Evolutionary conservation across 2,888 invertebrate species (phyloP), one percentile per base, ranked within the genome.

Genomic region (Nomada fabriciana): DNA sequence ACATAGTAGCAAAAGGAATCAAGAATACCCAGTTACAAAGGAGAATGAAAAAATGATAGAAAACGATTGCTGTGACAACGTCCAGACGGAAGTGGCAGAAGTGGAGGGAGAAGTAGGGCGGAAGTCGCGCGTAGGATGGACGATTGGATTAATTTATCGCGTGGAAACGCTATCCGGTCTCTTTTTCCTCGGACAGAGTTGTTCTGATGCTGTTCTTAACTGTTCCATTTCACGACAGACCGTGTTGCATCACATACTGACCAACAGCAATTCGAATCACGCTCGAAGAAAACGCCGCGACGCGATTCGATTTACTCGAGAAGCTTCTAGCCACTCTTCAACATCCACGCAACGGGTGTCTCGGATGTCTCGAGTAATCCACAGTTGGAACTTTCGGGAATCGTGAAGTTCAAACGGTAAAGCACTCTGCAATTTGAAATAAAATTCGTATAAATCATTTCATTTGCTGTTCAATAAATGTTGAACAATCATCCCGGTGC

Each of bases 121-220:
- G 80, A 76, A 87, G 77, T 61, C 55, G 81, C 43, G 83, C 83
- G 87, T 86, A 81, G 85, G 86, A 79, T 77, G 85, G 76, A 81
- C 85, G 89, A 91, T 91, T 88, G 90, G 89, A 91, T 91, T 91
- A 90, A 91, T 91, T 91, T 91, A 91, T 91, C 88, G 89, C 83
- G 86, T 79, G 88, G 83, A 86, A 89, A 74, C 87, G 79, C 77
- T 78, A 81, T 69, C 67, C 76, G 71, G 60, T 63, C 65, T 74
- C 71, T 73, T 81, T 77, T 81, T 71, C 72, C 59, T 68, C 57
- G 55, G 60, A 53, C 67, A 59, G 52, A 36, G 53, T 23, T 47
- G 59, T 43, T 47, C n/a, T n/a, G 69, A 69, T 47, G 60, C 59
- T 63, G 50, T 70, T 76, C 63, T 60, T 55, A 52, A 47, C 47